A percentile compares a stretch with the other conserved stretches of the same genome.
Evolutionary conservation across 2,888 invertebrate species (phyloP).

Genomic region (Drosophila subquinaria): DNA sequence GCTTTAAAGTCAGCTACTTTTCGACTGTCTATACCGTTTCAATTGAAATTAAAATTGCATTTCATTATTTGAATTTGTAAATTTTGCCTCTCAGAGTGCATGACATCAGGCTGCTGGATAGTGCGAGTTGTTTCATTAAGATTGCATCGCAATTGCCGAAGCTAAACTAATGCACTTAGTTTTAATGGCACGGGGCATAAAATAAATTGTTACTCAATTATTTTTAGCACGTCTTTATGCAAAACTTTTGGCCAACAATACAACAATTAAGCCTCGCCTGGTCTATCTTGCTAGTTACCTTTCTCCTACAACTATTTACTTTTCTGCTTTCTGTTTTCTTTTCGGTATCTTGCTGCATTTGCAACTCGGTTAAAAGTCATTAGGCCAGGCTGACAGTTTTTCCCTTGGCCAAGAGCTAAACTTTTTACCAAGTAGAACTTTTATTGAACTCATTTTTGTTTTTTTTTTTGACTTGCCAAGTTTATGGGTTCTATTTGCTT

Average conservation of each 20-base stretch:
- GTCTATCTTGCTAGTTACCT: constrained; percentile 25
- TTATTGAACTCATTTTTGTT: constrained; percentile 68
- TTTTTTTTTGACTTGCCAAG: constrained; percentile 17
- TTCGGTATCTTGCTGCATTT: constrained; percentile 49
- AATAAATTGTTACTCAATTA: constrained; percentile 60
- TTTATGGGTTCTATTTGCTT: constrained; percentile 41
- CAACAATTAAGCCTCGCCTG: constrained; percentile 65
- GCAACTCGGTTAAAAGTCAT: constrained; percentile 78
- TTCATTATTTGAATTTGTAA: background rate
- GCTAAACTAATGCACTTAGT: constrained; percentile 47
- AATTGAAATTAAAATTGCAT: background rate
- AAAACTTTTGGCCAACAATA: constrained; percentile 61
- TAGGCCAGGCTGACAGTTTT: constrained; percentile 62
- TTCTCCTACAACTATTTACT: constrained; percentile 27
- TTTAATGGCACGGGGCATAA: constrained; percentile 41
- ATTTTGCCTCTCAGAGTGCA: background rate
- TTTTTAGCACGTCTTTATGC: constrained; percentile 61
- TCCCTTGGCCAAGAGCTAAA: constrained; percentile 48
- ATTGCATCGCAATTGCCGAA: constrained; percentile 42
- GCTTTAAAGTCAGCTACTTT: background rate
- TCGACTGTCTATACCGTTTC: background rate
- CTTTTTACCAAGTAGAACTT: constrained; percentile 67
- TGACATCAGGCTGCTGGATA: constrained; percentile 31
- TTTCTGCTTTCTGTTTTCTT: background rate
- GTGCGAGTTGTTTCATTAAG: constrained; percentile 30